Base-by-base conservation (phyloP, 2,888 invertebrate genomes). In the Endomychus coccineus region DNA sequence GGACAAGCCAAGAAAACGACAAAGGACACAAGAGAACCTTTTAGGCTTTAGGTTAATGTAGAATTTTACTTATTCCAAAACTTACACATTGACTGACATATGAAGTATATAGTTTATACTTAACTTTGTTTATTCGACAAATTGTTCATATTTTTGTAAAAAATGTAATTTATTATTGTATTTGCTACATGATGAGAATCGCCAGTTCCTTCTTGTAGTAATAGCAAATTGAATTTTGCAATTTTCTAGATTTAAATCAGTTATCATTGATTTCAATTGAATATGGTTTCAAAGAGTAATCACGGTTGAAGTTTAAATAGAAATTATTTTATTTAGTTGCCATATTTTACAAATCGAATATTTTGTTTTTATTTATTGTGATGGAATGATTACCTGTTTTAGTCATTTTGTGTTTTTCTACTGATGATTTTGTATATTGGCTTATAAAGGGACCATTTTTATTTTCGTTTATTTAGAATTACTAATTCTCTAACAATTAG, bases 21-120 rank as follows among this genome's bases (percentile, higher is more conserved):
- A 27, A 61, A 69, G 19, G 58, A 59, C 54, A 71, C 71, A 27
- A 76, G 79, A 57, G 82, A 80, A 70, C 83, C 83, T 52, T 83
- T 83, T 72, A 75, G 82, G 69, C 75, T 83, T 48, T 83, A 78
- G 70, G 31, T 15, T n/a, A n/a, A n/a, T n/a, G 2, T 34, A 19
- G 6, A 36, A 43, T 39, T 49, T 56, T 54, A 56, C 52, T 55
- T 55, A 57, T 59, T 58, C 53, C 55, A 51, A 48, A 55, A 54
- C 50, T 52, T 51, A 56, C 27, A 13, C 50, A 56, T 49, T 56
- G 61, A 63, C 61, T 63, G 62, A 63, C 62, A 55, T 42, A 44
- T 44, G 49, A n/a, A n/a, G n/a, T n/a, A n/a, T n/a, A n/a, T n/a
- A n/a, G n/a, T n/a, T n/a, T n/a, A n/a, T n/a, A 45, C 47, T 51